Percentiles rank a stretch among this genome's conserved stretches.
Evolutionary conservation across 2,797 vertebrate genomes (phyloP).

Genomic region (Pantherophis alleghaniensis): DNA sequence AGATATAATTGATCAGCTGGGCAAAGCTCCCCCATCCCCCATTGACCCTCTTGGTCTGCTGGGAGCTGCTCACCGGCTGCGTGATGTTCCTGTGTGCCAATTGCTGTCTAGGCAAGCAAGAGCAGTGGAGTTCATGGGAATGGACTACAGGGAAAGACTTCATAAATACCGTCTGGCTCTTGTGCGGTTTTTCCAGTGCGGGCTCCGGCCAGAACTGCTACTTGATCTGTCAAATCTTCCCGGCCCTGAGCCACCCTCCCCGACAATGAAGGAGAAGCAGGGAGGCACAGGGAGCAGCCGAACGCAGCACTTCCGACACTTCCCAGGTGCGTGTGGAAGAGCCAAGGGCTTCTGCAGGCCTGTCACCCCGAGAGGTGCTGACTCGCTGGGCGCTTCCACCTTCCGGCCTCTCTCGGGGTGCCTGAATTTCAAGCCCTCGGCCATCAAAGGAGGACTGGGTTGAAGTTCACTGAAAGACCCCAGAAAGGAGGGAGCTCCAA

Average conservation of each 20-base stretch:
- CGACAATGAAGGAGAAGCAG: not conserved
- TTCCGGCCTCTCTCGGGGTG: accelerated
- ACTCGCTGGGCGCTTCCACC: not conserved
- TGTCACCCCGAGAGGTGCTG: not conserved
- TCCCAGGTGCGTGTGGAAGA: not conserved
- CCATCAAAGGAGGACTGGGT: not conserved
- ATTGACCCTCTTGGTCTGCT: not conserved
- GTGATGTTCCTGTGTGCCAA: not conserved
- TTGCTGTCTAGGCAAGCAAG: not conserved
- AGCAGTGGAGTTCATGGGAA: not conserved
- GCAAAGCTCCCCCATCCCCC: not conserved
- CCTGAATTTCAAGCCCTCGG: not conserved
- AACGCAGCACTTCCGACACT: not conserved
- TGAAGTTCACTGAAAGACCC: not conserved
- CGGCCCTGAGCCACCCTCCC: too few relatives aligned
- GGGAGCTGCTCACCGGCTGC: not conserved
- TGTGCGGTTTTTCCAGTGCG: too few relatives aligned
- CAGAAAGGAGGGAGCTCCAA: not conserved
- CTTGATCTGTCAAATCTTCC: not conserved
- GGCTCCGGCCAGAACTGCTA: too few relatives aligned
- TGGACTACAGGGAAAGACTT: not conserved
- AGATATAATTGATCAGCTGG: not conserved
- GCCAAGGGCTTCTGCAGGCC: not conserved
- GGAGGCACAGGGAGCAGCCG: accelerated
- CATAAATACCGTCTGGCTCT: too few relatives aligned